Evolutionary conservation across 2,888 invertebrate genomes (phyloP).

Genomic region (Ptychoptera albimana): DNA sequence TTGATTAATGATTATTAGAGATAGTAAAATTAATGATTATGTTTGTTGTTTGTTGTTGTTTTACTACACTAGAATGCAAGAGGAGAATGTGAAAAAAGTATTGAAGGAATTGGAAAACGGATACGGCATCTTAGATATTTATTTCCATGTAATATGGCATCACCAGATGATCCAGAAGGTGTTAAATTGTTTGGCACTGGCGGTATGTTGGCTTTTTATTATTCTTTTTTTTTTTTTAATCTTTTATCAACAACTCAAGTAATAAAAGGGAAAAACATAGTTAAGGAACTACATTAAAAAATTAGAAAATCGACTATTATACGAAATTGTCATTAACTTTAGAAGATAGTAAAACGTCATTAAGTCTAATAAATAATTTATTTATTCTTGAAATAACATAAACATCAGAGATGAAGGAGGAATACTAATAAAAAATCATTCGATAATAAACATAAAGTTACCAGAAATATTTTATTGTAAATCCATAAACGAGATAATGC

Average conservation of each 20-base stretch:
- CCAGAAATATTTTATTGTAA: too few species aligned
- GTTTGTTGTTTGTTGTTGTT: background rate
- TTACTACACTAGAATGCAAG: conserved; percentile 7
- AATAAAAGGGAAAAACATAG: too few species aligned
- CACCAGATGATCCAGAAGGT: conserved; percentile 41
- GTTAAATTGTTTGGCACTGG: conserved; percentile 62
- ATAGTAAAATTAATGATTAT: background rate
- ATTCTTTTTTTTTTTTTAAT: background rate
- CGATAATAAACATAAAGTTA: too few species aligned
- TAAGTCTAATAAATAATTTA: too few species aligned
- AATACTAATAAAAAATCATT: too few species aligned
- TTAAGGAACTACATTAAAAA: too few species aligned
- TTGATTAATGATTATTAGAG: background rate
- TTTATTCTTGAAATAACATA: too few species aligned
- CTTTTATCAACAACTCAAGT: background rate
- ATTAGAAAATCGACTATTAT: too few species aligned
- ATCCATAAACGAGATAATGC: too few species aligned
- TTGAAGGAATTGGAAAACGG: conserved; percentile 36
- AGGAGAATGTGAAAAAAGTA: conserved; percentile 16
- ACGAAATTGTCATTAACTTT: too few species aligned
- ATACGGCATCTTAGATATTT: conserved; percentile 48
- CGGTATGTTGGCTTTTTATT: conserved; percentile 23
- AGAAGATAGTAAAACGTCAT: too few species aligned
- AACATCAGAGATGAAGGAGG: too few species aligned
- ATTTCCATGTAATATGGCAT: conserved; percentile 59